Evolutionary conservation across 1,140 invertebrate genomes (phyloP), one percentile per base, ranked within the genome.

Genomic region (Drosophila navojoa): DNA sequence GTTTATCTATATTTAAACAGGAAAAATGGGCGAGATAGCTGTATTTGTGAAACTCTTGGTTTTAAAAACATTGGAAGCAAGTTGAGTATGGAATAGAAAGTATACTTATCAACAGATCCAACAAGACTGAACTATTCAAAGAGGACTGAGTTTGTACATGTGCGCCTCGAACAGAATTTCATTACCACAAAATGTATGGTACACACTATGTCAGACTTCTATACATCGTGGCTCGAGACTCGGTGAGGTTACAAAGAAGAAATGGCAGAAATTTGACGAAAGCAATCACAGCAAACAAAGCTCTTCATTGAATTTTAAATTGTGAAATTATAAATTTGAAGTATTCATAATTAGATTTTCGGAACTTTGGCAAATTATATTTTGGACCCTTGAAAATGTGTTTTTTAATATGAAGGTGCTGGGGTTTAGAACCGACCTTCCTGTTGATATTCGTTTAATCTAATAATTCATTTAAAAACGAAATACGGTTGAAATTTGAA

Each of bases 11-110:
- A 19, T 19, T 2, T 22, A 22, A 29, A 32, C 32, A 7, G 32
- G 7, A 9, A 32, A 32, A 7, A 6, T 7, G 7, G 7, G 9
- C 32, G 9, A 32, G 32, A 25, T 25, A 11, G 19, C 10, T 47
- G 27, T 58, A 16, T n/a, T 19, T 59, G 42, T 47, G 11, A 47
- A 32, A 32, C 25, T 27, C 5, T 27, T 15, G 32, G 53, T 55
- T 35, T 38, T 38, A 38, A 11, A 38, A 38, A 0, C 0, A 11
- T 72, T 58, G 44, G 71, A 74, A 70, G 71, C 67, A 40, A 70
- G 71, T 74, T 74, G 59, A 57, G 9, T 32, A 32, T 32, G 9
- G 32, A 32, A 44, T 54, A 27, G 61, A 67, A 29, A 32, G 32
- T 32, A 32, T 32, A 29, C 6, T 9, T 32, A 32, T 16, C 10